Evolutionary conservation across 2,797 vertebrate species (phyloP).

Genomic region (Chaenodraco wilsoni): DNA sequence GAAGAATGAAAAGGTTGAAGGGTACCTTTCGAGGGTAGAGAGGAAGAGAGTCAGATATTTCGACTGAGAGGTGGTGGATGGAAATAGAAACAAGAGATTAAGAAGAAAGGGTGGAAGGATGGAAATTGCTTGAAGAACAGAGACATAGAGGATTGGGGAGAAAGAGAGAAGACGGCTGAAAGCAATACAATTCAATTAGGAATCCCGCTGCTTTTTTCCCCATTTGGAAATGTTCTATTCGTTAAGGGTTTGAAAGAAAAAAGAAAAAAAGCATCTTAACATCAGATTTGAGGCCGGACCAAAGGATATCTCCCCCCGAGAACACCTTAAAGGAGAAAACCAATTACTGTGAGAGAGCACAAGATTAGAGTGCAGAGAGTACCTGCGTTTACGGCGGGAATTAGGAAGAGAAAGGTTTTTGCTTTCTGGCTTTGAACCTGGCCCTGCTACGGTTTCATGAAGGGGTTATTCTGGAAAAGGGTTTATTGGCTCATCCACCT

Average conservation of each 20-base stretch:
- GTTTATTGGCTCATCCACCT: conserved; percentile 74
- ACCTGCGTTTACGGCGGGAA: conserved; percentile 68
- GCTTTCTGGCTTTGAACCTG: conserved; percentile 65
- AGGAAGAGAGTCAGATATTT: conserved; percentile 33
- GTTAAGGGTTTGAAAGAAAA: conserved; percentile 57
- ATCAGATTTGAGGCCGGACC: conserved; percentile 55
- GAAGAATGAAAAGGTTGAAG: conserved; percentile 17
- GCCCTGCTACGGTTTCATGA: conserved; percentile 37
- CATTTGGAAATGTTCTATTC: conserved; percentile 6
- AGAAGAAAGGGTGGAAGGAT: conserved; percentile 4
- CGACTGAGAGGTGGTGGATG: conserved; percentile 22
- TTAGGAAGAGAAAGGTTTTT: conserved; percentile 67
- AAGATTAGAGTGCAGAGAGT: conserved; percentile 75
- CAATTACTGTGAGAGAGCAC: conserved; percentile 76
- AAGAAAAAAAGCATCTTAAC: conserved; percentile 51
- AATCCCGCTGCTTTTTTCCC: conserved; percentile 10
- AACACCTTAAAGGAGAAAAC: conserved; percentile 75
- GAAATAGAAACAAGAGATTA: conserved; percentile 41
- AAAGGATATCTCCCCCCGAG: conserved; percentile 65
- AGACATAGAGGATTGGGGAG: conserved; percentile 17
- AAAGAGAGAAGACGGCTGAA: conserved; percentile 26
- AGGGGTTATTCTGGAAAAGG: conserved; percentile 55
- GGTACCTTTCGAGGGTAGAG: conserved; percentile 14
- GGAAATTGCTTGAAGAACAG: conserved; percentile 8
- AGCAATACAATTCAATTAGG: conserved; percentile 54